Conservation (phyloP, 2,888 invertebrate genomes). For the Byasa hedistus region DNA sequence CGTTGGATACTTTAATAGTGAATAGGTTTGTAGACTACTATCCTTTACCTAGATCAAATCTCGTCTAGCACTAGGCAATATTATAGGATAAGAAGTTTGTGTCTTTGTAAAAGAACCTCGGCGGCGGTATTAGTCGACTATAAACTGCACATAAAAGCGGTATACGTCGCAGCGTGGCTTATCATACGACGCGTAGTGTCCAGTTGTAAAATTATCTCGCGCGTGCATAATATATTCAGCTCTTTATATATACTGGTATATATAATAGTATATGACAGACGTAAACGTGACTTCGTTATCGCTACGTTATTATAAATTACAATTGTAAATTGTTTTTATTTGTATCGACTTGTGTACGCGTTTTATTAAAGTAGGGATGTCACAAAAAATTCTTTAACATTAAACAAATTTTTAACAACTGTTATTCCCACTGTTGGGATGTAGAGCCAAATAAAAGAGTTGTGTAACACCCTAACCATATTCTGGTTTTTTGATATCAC, state of each 20-base stretch:
- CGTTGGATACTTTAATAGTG: no score
- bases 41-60: no score
- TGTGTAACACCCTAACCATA: no score
- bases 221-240: slow-evolving; percentile 4
- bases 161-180: slow-evolving; percentile 46
- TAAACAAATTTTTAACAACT: background rate
- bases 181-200: slow-evolving; percentile 44
- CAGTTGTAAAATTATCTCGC: slow-evolving; percentile 58
- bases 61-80: no score
- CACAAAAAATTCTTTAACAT: slow-evolving; percentile 3
- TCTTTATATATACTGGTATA: slow-evolving; percentile 28
- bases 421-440: no score
- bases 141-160: no score
- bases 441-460: no score
- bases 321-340: slow-evolving; percentile 29
- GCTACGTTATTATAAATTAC: slow-evolving; percentile 24
- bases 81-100: no score
- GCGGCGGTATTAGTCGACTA: no score
- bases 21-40: no score
- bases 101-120: no score
- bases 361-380: slow-evolving; percentile 13
- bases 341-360: slow-evolving; percentile 1
- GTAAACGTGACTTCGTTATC: slow-evolving; percentile 31
- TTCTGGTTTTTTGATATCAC: no score
- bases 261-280: slow-evolving; percentile 13